Evolutionary conservation across 2,888 invertebrate species (phyloP), one percentile per base, ranked within the genome.

Genomic region (Isoperla grammatica): DNA sequence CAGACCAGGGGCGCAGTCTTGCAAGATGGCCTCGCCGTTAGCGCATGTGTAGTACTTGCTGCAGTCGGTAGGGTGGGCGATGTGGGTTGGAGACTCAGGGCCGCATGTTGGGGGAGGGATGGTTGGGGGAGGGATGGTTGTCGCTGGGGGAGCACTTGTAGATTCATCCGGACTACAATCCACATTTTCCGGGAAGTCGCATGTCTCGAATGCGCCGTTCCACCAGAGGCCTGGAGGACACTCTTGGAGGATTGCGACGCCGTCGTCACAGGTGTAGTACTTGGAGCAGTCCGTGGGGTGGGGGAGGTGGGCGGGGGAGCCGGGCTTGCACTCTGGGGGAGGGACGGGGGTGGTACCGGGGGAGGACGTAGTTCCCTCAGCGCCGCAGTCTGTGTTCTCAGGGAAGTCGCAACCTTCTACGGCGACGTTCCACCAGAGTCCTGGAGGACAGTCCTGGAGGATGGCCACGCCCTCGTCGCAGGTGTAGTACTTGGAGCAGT

Each of bases 401-500:
- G 49, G 49, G 15, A 15, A 23, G 49, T 50, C 49, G 17, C 49
- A 50, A 4, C 29, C 23, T 22, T 50, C 15, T 2, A 29, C 29
- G 4, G 29, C 15, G 29, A 15, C 15, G 17, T 50, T 50, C 29
- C 23, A 50, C 49, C 49, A 50, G 13, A 50, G 35, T 1, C 35
- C 49, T 13, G 22, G 23, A 2, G 49, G 49, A 23, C 49, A 50
- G 13, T 23, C 29, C 11, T 50, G 22, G 8, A 50, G n/a, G 12
- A 50, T 15, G 20, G 49, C 29, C 5, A 12, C 13, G 6, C 49
- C 49, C 11, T n/a, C 35, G 13, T 15, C 13, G 35, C 49, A 50
- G n/a, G 35, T 15, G 49, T 50, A 50, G 49, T 29, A 50, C 22
- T 15, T 15, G 35, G 11, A 29, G 49, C 49, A 50, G 49, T 50